These are phyloP conservation scores for Cotesia congregata DNA, from an alignment of 2,888 invertebrate species.

Conservation along the genomic window DNA sequence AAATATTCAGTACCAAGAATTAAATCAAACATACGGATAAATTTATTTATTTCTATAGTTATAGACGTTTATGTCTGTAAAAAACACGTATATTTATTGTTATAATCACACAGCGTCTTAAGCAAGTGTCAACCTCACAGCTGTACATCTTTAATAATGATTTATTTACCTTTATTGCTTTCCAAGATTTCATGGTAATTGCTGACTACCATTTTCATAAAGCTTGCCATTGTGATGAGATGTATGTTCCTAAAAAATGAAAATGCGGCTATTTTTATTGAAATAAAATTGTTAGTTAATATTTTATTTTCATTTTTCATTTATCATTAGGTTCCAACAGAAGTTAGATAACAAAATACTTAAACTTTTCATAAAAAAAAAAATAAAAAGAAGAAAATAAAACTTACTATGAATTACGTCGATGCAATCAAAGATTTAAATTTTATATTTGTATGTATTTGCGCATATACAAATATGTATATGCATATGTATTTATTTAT, in stretches of 20 bases:
- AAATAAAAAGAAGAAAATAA: not conserved
- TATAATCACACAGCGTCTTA: too few species aligned
- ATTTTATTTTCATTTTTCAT: not conserved
- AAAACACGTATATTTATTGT: too few species aligned
- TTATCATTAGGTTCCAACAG: not conserved
- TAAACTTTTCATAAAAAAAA: not conserved
- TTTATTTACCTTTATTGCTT: constrained; percentile 70
- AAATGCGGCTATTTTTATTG: not conserved
- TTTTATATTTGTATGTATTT: not conserved
- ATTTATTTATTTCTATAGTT: too few species aligned
- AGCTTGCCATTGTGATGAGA: constrained; percentile 67
- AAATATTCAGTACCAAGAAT: too few species aligned
- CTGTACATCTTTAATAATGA: not conserved
- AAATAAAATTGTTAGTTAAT: not conserved
- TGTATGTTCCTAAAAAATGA: constrained; percentile 7
- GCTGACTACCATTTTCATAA: constrained; percentile 72
- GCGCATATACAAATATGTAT: not conserved
- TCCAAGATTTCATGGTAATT: constrained; percentile 73
- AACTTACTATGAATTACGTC: not conserved
- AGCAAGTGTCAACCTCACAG: not conserved
- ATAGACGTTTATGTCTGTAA: too few species aligned
- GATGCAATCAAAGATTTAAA: not conserved
- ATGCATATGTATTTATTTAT: not conserved
- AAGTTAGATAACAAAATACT: not conserved
- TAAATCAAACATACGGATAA: too few species aligned